phyloP scores from a whole-genome alignment of 1,140 invertebrate genomes.

The Orchesella cincta region DNA sequence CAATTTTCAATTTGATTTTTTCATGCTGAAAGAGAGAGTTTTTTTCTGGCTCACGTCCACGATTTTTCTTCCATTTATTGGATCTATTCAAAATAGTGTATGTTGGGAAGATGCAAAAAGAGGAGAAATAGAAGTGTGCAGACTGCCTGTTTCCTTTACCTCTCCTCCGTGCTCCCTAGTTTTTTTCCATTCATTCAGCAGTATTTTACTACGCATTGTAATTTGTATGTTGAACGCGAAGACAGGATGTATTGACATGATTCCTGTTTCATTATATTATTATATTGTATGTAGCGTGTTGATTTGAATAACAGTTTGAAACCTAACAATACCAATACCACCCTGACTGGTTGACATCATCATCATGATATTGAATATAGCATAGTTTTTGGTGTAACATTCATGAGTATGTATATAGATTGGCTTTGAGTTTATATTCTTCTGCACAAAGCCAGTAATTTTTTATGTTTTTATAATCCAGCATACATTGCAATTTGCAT shows the following conservation, averaged over 20 bases:
- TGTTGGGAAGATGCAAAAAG: not conserved
- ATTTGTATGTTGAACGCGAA: constrained; percentile 17
- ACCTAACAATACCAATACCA: not conserved
- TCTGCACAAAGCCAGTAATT: no score
- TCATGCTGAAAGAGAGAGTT: not conserved
- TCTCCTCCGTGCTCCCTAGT: not conserved
- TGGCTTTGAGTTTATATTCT: not conserved
- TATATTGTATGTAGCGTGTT: constrained; percentile 8
- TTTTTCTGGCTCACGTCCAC: not conserved
- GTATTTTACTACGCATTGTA: constrained; percentile 3
- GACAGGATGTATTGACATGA: constrained; percentile 29
- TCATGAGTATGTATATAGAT: not conserved
- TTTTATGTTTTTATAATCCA: no score
- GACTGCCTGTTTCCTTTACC: no score
- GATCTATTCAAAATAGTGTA: not conserved
- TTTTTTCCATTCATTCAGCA: not conserved
- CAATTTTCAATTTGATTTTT: constrained; percentile 25
- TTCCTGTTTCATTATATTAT: constrained; percentile 17
- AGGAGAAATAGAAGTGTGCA: no score
- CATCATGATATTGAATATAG: not conserved
- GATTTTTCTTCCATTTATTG: not conserved
- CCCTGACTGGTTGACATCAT: constrained; percentile 1
- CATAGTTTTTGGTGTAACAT: not conserved
- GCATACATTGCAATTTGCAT: no score
- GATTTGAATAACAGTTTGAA: constrained; percentile 18